These are phyloP conservation scores for Hirundichthys speculiger DNA, from an alignment of 2,113 vertebrate species.

Conservation along the genomic window DNA sequence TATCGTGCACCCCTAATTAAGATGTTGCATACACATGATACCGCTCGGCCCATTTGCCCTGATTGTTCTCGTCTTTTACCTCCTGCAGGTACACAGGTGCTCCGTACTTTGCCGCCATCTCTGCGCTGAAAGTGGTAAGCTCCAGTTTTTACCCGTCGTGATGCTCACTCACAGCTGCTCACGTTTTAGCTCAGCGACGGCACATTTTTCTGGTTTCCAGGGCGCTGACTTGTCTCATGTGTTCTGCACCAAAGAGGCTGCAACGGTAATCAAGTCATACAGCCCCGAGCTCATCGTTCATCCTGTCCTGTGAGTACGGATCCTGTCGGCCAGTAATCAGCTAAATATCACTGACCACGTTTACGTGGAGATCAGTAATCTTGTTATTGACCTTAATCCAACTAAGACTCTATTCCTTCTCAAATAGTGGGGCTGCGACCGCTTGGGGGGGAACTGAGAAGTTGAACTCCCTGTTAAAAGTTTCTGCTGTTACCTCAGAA, in stretches of 20 bases:
- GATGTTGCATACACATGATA: slow-evolving; percentile 59
- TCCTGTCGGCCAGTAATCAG: too few relatives aligned
- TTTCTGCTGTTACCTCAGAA: too few relatives aligned
- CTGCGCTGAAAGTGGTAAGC: slow-evolving; percentile 95
- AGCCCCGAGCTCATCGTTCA: slow-evolving; percentile 98
- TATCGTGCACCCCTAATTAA: too few relatives aligned
- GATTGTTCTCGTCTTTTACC: slow-evolving; percentile 8
- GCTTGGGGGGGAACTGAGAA: too few relatives aligned
- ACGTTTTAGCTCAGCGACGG: background rate
- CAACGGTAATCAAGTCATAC: slow-evolving; percentile 95
- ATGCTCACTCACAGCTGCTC: background rate
- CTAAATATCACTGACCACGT: too few relatives aligned
- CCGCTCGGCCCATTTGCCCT: background rate
- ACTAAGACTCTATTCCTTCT: too few relatives aligned
- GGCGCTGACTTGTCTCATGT: slow-evolving; percentile 97
- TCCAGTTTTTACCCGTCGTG: slow-evolving; percentile 30
- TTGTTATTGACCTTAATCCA: too few relatives aligned
- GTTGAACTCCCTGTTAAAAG: too few relatives aligned
- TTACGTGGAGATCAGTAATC: too few relatives aligned
- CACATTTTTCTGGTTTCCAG: slow-evolving; percentile 67
- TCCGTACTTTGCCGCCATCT: slow-evolving; percentile 96
- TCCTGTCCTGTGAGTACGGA: slow-evolving; percentile 93
- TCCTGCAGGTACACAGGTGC: slow-evolving; percentile 92
- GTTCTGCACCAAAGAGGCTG: slow-evolving; percentile 96
- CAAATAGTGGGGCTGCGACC: too few relatives aligned